phyloP scores from a whole-genome alignment of 2,888 invertebrate genomes.

The Entomobrya proxima region DNA sequence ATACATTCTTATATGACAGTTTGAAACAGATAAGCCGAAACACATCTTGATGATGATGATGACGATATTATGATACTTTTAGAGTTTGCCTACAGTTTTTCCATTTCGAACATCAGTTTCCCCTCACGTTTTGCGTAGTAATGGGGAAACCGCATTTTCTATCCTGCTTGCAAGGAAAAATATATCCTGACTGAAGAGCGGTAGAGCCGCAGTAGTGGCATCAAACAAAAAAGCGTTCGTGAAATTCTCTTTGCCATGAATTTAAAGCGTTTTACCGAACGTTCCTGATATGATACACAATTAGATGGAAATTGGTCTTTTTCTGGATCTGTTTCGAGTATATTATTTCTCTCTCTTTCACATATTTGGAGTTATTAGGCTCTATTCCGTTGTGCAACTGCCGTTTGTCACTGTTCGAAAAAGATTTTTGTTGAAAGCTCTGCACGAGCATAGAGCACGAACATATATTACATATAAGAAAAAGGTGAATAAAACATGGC shows the following conservation, averaged over 20 bases:
- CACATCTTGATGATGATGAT: no score
- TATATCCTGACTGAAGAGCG: no score
- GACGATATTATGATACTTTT: neutral
- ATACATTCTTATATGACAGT: neutral
- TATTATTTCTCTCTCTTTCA: neutral
- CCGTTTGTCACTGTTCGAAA: neutral
- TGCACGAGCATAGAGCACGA: neutral
- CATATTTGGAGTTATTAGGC: neutral
- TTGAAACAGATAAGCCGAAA: neutral
- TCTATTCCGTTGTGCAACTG: neutral
- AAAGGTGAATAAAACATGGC: no score
- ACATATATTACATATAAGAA: no score
- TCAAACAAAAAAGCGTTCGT: neutral
- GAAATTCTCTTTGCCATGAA: neutral
- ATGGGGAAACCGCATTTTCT: no score
- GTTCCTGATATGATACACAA: neutral
- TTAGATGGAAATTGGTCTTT: neutral
- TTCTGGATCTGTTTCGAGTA: neutral
- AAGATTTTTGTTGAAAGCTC: neutral
- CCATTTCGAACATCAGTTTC: neutral
- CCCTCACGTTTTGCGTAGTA: neutral
- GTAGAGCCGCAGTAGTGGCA: no score
- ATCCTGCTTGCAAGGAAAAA: no score
- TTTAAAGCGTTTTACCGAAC: neutral
- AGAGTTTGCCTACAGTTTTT: neutral